These are phyloP conservation scores for Leptestheria dahalacensis DNA, from an alignment of 1,140 invertebrate genomes.

Conservation along the genomic window DNA sequence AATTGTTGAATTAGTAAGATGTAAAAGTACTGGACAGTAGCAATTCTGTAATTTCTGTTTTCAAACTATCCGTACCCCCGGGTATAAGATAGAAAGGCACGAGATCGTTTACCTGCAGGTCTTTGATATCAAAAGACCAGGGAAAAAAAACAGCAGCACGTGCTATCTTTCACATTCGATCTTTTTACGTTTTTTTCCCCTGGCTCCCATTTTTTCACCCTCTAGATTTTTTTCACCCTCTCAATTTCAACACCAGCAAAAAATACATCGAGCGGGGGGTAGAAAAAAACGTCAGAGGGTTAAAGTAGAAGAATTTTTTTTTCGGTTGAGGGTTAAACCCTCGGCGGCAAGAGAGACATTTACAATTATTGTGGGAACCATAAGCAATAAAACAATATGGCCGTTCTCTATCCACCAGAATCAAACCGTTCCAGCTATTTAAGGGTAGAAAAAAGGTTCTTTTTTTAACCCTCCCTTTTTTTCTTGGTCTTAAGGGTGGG, in stretches of 20 bases:
- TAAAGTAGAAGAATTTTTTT: not conserved
- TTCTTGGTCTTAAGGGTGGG: too few relatives aligned
- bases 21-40: too few relatives aligned
- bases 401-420: not conserved
- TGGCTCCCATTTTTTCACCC: not conserved
- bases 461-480: not conserved
- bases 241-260: not conserved
- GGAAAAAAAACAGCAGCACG: too few relatives aligned
- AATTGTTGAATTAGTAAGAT: too few relatives aligned
- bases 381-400: slow-evolving; percentile 9
- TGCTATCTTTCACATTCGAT: too few relatives aligned
- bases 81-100: not conserved
- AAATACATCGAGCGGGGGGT: not conserved
- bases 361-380: slow-evolving; percentile 8
- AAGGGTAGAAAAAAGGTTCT: too few relatives aligned
- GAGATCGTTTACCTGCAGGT: not conserved
- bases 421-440: not conserved
- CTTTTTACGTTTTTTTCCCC: not conserved
- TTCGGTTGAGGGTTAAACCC: too few relatives aligned
- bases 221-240: not conserved
- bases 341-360: not conserved
- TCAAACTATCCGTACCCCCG: too few relatives aligned
- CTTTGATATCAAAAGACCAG: not conserved
- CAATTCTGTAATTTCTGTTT: too few relatives aligned
- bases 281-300: not conserved